Conservation (phyloP, 2,888 invertebrate species). For the Liopterus haemorrhoidalis region DNA sequence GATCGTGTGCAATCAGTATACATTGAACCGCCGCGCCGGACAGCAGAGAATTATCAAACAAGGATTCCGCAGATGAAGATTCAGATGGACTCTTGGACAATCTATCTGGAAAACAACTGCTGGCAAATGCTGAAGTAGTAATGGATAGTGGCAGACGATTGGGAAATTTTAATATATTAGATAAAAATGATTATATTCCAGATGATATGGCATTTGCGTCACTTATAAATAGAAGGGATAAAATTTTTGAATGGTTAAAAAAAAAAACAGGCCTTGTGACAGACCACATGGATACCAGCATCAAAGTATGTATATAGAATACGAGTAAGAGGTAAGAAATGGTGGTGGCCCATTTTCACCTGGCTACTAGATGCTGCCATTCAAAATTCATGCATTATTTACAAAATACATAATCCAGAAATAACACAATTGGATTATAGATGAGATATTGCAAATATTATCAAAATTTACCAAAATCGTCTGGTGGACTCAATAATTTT, state of each 20-base stretch:
- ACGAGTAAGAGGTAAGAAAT: no score
- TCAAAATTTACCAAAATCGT: no score
- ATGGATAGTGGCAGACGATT: no score
- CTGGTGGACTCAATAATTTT: no score
- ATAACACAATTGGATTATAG: no score
- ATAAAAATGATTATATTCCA: slow-evolving; percentile 1
- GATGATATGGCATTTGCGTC: slow-evolving; percentile 15
- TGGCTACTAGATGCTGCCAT: no score
- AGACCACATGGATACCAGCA: no score
- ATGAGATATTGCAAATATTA: no score
- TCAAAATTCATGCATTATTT: no score
- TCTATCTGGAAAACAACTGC: slow-evolving; percentile 23
- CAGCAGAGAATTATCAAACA: slow-evolving; percentile 16
- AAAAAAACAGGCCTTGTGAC: slow-evolving; percentile 2
- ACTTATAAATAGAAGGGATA: slow-evolving; percentile 1
- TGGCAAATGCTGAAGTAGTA: slow-evolving; percentile 21
- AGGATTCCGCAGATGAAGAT: slow-evolving; percentile 24
- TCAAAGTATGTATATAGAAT: no score
- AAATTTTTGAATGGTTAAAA: slow-evolving; percentile 6
- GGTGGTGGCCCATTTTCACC: no score
- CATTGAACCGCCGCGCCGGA: slow-evolving; percentile 18
- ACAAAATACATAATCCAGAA: no score
- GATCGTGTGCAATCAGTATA: slow-evolving; percentile 13
- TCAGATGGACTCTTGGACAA: slow-evolving; percentile 22
- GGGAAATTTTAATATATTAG: slow-evolving; percentile 6